These are phyloP conservation scores for Glareola pratincola DNA, from an alignment of 2,113 vertebrate species.

Conservation along the genomic window DNA sequence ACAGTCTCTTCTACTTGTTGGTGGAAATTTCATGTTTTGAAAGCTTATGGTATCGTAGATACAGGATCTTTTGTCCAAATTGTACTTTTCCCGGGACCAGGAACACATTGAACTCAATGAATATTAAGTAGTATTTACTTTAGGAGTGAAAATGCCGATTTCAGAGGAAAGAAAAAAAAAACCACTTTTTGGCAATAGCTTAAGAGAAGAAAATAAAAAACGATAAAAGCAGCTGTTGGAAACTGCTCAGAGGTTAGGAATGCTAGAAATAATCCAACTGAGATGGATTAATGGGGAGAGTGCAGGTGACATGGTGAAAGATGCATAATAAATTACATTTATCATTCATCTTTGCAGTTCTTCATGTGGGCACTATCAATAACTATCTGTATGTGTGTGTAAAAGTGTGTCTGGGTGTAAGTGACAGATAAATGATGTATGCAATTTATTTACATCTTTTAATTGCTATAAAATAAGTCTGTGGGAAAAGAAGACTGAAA, in stretches of 20 bases:
- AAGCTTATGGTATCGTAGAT: not conserved
- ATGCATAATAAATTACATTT: not conserved
- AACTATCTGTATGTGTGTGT: not conserved
- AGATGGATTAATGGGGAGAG: not conserved
- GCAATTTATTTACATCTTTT: not conserved
- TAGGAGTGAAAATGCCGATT: not conserved
- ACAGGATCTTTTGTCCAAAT: not conserved
- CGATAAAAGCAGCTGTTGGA: conserved; percentile 41
- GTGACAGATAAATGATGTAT: not conserved
- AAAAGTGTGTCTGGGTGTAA: not conserved
- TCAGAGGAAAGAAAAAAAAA: not conserved
- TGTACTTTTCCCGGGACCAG: not conserved
- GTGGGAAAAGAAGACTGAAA: conserved; percentile 27
- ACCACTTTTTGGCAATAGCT: not conserved
- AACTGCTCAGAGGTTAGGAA: conserved; percentile 62
- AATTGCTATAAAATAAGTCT: not conserved
- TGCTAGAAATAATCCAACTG: conserved; percentile 45
- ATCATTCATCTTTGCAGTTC: not conserved
- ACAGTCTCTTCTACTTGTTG: not conserved
- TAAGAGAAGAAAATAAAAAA: not conserved
- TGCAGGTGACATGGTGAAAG: conserved; percentile 47
- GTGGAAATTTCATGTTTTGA: not conserved
- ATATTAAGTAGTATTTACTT: not conserved
- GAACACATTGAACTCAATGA: not conserved
- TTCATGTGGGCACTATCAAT: not conserved